phyloP scores from a whole-genome alignment of 2,113 vertebrate genomes.

The Opisthocomus hoazin region DNA sequence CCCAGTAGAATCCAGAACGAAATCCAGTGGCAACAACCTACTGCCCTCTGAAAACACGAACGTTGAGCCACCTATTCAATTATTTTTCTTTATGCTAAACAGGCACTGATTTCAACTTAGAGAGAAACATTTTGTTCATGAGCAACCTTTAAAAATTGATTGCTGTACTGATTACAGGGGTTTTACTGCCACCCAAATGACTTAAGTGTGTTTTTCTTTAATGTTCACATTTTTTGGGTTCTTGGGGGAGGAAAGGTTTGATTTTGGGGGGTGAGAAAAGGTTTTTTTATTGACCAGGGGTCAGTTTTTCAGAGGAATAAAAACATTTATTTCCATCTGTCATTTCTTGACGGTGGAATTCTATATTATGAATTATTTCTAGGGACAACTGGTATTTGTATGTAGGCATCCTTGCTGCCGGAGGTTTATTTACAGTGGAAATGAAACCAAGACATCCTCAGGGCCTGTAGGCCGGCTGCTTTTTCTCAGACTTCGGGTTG shows the following conservation, averaged over 20 bases:
- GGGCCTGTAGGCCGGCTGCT: conserved; percentile 45
- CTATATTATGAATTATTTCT: conserved; percentile 47
- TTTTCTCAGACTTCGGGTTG: conserved; percentile 56
- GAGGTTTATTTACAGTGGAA: conserved; percentile 70
- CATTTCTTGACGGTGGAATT: conserved; percentile 30
- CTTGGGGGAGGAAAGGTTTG: neutral
- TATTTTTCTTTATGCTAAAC: neutral
- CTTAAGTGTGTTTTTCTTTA: neutral
- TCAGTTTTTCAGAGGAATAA: conserved; percentile 45
- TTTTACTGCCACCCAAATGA: neutral
- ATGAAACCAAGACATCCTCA: conserved; percentile 61
- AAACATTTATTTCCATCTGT: conserved; percentile 43
- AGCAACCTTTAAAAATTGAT: conserved; percentile 32
- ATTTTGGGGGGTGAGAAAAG: neutral
- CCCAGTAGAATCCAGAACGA: neutral
- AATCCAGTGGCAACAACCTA: neutral
- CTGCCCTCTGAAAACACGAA: neutral
- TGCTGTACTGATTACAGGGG: neutral
- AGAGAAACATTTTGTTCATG: neutral
- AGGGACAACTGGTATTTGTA: conserved; percentile 56
- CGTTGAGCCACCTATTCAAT: neutral
- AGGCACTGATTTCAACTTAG: neutral
- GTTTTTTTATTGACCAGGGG: conserved; percentile 14
- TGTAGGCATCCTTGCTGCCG: conserved; percentile 56
- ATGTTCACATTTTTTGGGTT: neutral